Evolutionary conservation across 2,113 vertebrate species (phyloP).

Genomic region (Ctenodactylus gundi): DNA sequence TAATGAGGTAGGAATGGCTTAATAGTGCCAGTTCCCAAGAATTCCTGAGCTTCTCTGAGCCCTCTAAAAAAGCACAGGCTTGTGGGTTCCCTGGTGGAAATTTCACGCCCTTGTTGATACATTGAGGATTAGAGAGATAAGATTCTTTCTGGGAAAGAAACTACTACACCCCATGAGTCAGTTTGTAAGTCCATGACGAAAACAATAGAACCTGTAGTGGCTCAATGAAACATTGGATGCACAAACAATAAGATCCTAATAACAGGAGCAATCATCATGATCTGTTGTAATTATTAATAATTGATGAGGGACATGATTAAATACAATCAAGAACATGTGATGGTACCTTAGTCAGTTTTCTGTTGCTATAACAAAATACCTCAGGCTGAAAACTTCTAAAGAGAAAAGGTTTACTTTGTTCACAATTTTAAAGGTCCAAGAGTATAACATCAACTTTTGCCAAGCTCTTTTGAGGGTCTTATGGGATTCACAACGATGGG

Average conservation of each 20-base stretch:
- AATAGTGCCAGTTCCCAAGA: neutral
- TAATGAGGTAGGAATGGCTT: neutral
- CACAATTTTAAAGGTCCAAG: neutral
- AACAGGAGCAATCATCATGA: neutral
- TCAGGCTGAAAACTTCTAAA: neutral
- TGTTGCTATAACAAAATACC: neutral
- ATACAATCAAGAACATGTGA: neutral
- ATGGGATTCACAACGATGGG: neutral
- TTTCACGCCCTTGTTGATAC: too few relatives aligned
- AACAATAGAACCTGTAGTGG: neutral
- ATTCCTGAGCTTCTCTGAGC: neutral
- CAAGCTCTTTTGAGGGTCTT: neutral
- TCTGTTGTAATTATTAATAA: neutral
- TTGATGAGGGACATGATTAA: neutral
- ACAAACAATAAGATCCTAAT: neutral
- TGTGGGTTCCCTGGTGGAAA: fast-evolving
- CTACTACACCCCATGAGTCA: too few relatives aligned
- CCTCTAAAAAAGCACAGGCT: neutral
- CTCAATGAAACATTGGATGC: neutral
- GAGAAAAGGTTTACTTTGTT: neutral
- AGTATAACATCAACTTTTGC: neutral
- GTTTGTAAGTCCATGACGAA: neutral
- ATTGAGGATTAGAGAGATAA: neutral
- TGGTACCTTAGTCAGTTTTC: neutral
- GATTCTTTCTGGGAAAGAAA: neutral